Evolutionary conservation across 2,113 vertebrate genomes (phyloP).

Genomic region (Seriola rivoliana): DNA sequence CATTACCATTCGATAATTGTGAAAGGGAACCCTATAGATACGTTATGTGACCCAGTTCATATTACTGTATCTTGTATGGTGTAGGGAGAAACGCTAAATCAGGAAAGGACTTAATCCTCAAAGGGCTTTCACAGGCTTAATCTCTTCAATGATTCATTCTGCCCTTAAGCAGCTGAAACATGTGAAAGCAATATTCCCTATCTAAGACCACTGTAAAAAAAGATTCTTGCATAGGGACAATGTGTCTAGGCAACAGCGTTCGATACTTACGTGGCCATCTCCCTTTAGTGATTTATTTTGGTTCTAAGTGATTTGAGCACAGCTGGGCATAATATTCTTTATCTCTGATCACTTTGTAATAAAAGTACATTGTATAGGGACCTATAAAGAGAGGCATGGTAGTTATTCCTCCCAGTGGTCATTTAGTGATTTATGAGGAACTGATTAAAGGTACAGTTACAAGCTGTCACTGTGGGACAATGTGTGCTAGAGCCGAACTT

Average conservation of each 20-base stretch:
- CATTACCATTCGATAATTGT: slow-evolving; percentile 48
- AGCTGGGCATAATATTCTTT: slow-evolving; percentile 7
- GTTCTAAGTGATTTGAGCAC: slow-evolving; percentile 18
- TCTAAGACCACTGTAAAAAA: slow-evolving; percentile 44
- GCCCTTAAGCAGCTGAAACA: slow-evolving; percentile 76
- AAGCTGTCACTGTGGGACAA: slow-evolving; percentile 25
- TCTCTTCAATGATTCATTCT: slow-evolving; percentile 78
- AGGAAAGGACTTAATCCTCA: slow-evolving; percentile 76
- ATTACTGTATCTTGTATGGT: slow-evolving; percentile 58
- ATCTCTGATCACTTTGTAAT: slow-evolving; percentile 47
- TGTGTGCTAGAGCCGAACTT: slow-evolving; percentile 27
- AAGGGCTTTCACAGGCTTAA: slow-evolving; percentile 76
- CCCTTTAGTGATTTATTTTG: slow-evolving; percentile 32
- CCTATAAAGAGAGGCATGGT: not conserved
- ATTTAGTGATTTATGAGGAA: slow-evolving; percentile 56
- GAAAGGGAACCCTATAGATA: slow-evolving; percentile 40
- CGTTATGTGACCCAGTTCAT: slow-evolving; percentile 68
- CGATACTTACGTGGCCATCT: slow-evolving; percentile 31
- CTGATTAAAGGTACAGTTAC: slow-evolving; percentile 40
- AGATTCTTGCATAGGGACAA: slow-evolving; percentile 39
- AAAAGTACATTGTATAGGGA: slow-evolving; percentile 36
- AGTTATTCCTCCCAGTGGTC: slow-evolving; percentile 44
- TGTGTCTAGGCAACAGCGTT: slow-evolving; percentile 33
- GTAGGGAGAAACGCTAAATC: slow-evolving; percentile 61
- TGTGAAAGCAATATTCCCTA: slow-evolving; percentile 75